Evolutionary conservation across 1,140 invertebrate genomes (phyloP).

Genomic region (Solen grandis): DNA sequence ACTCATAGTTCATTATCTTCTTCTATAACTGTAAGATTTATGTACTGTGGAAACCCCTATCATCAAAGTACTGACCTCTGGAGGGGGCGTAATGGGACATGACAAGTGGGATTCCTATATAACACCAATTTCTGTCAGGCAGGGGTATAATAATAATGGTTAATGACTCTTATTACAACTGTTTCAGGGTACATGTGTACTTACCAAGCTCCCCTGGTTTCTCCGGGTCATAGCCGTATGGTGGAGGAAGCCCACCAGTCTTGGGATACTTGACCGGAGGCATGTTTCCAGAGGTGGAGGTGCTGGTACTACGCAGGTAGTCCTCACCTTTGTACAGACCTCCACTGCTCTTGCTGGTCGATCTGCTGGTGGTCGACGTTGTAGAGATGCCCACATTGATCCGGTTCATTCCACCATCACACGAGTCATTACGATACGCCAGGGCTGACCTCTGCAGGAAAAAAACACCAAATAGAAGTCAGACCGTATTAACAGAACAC

Average conservation of each 20-base stretch:
- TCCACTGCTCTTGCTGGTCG: slow-evolving; percentile 93
- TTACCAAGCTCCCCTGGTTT: slow-evolving; percentile 57
- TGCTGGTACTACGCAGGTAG: slow-evolving; percentile 75
- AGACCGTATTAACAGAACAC: too few relatives aligned
- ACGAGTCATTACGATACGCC: slow-evolving; percentile 87
- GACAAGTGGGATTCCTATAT: too few relatives aligned
- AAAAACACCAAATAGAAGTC: too few relatives aligned
- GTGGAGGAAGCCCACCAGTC: slow-evolving; percentile 66
- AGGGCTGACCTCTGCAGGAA: slow-evolving; percentile 86
- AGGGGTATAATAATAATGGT: too few relatives aligned
- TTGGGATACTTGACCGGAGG: slow-evolving; percentile 63
- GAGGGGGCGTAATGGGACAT: too few relatives aligned
- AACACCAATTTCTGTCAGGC: too few relatives aligned
- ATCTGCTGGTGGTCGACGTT: slow-evolving; percentile 95
- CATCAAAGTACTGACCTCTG: neutral
- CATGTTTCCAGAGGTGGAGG: slow-evolving; percentile 74
- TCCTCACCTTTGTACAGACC: slow-evolving; percentile 87
- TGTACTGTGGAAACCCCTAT: neutral
- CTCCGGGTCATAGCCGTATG: slow-evolving; percentile 68
- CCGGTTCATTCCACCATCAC: slow-evolving; percentile 83
- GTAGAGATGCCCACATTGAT: slow-evolving; percentile 96
- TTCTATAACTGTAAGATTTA: too few relatives aligned
- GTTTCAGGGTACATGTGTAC: too few relatives aligned
- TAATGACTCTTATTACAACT: too few relatives aligned
- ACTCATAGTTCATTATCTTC: too few relatives aligned